A percentile compares a stretch with the other conserved stretches of the same genome.
Conservation (phyloP, 2,888 invertebrate genomes). For the Thereva nobilitata region DNA sequence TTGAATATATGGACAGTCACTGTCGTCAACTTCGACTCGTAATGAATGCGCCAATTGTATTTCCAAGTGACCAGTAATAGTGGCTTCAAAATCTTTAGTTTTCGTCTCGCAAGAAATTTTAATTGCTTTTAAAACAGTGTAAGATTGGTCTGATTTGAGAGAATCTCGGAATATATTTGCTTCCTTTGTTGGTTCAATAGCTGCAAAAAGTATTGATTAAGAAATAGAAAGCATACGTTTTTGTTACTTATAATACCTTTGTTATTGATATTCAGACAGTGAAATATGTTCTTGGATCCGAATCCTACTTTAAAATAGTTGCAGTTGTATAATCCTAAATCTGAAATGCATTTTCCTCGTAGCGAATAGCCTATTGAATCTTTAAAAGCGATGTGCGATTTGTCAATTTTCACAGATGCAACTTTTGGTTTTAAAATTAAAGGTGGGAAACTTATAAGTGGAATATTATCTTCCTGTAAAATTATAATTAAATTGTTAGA, state of each 20-base stretch:
- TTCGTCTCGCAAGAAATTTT: conserved; percentile 6
- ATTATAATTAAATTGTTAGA: background rate
- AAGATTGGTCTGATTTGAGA: background rate
- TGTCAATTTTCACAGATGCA: conserved; percentile 56
- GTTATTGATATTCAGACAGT: conserved; percentile 45
- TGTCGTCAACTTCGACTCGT: conserved; percentile 59
- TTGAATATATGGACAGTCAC: conserved; percentile 55
- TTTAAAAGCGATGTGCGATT: conserved; percentile 56
- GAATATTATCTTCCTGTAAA: conserved; percentile 42
- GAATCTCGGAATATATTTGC: no score
- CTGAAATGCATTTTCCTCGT: conserved; percentile 60
- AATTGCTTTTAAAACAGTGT: conserved; percentile 5
- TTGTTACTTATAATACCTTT: no score
- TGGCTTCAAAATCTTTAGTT: conserved; percentile 56
- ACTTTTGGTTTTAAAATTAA: conserved; percentile 58
- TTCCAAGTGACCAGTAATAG: conserved; percentile 67
- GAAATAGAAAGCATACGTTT: no score
- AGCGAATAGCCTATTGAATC: conserved; percentile 49
- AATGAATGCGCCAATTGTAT: conserved; percentile 67
- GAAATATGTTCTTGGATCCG: conserved; percentile 67
- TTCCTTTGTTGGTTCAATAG: no score
- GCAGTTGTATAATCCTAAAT: conserved; percentile 65
- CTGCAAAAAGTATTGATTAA: no score
- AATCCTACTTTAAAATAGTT: conserved; percentile 75
- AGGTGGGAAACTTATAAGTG: conserved; percentile 43